Percentiles rank a stretch among this genome's conserved stretches.
Conservation (phyloP, 1,140 invertebrate genomes). For the Marisa cornuarietis region DNA sequence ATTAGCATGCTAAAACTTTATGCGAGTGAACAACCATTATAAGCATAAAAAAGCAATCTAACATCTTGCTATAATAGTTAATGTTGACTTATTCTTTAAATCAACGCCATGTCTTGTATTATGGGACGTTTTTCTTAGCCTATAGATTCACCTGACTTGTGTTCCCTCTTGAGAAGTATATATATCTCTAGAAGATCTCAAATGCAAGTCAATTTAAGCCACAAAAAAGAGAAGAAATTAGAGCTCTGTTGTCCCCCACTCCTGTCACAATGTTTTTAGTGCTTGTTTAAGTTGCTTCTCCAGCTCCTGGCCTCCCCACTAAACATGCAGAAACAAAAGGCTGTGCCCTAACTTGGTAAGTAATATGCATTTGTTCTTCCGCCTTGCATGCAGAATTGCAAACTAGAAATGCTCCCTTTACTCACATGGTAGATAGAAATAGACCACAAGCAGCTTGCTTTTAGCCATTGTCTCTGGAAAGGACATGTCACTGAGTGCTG, state of each 20-base stretch:
- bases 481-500: conserved; percentile 33
- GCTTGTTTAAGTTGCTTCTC: not conserved
- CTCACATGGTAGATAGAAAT: conserved; percentile 36
- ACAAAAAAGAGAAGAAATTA: too few species aligned
- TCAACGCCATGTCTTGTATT: too few species aligned
- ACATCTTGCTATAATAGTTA: not conserved
- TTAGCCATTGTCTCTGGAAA: conserved; percentile 20
- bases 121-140: not conserved
- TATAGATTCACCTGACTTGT: not conserved
- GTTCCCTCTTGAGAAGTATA: not conserved
- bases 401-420: not conserved
- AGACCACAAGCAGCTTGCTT: conserved; percentile 17
- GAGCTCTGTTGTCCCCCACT: not conserved
- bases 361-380: not conserved
- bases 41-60: not conserved
- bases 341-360: not conserved
- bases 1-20: not conserved
- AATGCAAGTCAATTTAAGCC: too few species aligned
- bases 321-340: too few species aligned
- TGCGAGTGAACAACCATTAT: too few species aligned
- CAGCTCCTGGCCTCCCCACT: too few species aligned
- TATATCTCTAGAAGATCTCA: too few species aligned
- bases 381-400: not conserved
- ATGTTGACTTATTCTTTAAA: not conserved
- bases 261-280: not conserved